Evolutionary conservation across 2,113 vertebrate species (phyloP).

Genomic region (Probosciger aterrimus): DNA sequence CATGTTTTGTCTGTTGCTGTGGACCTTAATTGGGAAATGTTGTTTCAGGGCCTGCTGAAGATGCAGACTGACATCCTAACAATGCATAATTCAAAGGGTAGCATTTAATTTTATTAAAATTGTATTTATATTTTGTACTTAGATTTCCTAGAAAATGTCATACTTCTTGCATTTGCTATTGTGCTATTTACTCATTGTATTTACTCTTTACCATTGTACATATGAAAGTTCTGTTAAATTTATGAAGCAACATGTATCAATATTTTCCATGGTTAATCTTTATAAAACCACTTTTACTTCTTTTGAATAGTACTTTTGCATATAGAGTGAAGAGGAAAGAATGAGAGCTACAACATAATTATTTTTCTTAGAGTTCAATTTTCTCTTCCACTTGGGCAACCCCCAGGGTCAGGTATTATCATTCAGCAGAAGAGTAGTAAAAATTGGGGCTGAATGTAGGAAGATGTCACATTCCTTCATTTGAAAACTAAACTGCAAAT

Average conservation of each 20-base stretch:
- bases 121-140: not conserved
- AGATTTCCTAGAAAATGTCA: not conserved
- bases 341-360: not conserved
- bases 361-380: not conserved
- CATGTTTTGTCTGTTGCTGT: not conserved
- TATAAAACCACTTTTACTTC: not conserved
- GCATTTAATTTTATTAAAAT: constrained; percentile 9
- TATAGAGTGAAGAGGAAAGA: not conserved
- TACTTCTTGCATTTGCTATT: not conserved
- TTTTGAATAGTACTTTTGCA: not conserved
- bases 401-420: not conserved
- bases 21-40: not conserved
- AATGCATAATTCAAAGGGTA: constrained; percentile 2
- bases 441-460: not conserved
- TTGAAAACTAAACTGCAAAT: not conserved
- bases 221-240: not conserved
- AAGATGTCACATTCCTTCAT: not conserved
- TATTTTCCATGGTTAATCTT: not conserved
- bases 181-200: not conserved
- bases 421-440: not conserved
- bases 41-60: not conserved
- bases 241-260: not conserved
- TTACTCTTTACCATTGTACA: not conserved
- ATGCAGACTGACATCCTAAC: not conserved
- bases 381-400: not conserved